Percentiles rank a stretch among this genome's conserved stretches.
Evolutionary conservation across 2,113 vertebrate genomes (phyloP).

Genomic region (Pluvialis apricaria): DNA sequence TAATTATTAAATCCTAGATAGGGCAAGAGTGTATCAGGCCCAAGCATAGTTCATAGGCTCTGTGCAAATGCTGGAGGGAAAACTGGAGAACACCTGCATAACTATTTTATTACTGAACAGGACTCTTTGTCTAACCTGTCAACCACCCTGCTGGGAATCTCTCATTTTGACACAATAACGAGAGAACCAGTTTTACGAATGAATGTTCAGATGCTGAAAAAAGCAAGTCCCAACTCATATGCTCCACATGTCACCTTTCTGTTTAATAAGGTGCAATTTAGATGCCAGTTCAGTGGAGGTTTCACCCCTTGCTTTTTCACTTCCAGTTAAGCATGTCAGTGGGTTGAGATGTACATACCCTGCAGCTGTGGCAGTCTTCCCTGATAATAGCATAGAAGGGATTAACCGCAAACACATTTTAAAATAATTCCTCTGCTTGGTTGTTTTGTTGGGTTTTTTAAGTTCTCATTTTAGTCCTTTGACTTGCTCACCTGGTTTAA

Average conservation of each 20-base stretch:
- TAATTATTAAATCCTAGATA: neutral
- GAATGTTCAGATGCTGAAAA: slow-evolving; percentile 23
- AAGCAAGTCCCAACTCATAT: slow-evolving; percentile 61
- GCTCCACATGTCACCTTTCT: neutral
- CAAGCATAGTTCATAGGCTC: neutral
- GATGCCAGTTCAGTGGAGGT: slow-evolving; percentile 14
- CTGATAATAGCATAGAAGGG: slow-evolving; percentile 21
- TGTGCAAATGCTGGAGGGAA: slow-evolving; percentile 65
- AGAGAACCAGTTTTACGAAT: slow-evolving; percentile 65
- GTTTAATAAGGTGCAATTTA: slow-evolving; percentile 46
- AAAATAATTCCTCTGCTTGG: neutral
- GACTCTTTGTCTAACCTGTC: slow-evolving; percentile 69
- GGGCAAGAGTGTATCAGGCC: neutral
- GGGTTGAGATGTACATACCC: slow-evolving; percentile 51
- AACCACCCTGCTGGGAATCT: slow-evolving; percentile 52
- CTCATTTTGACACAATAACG: slow-evolving; percentile 62
- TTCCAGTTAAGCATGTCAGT: slow-evolving; percentile 52
- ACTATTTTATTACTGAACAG: slow-evolving; percentile 57
- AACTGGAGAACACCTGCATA: slow-evolving; percentile 54
- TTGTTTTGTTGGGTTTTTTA: neutral
- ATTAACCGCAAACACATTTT: slow-evolving; percentile 40
- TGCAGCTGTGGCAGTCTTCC: slow-evolving; percentile 56
- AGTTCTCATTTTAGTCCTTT: neutral
- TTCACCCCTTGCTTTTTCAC: slow-evolving; percentile 42
- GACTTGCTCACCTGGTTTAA: neutral